Evolutionary conservation across 1,140 invertebrate species (phyloP).

Genomic region (Eurytemora carolleeae): DNA sequence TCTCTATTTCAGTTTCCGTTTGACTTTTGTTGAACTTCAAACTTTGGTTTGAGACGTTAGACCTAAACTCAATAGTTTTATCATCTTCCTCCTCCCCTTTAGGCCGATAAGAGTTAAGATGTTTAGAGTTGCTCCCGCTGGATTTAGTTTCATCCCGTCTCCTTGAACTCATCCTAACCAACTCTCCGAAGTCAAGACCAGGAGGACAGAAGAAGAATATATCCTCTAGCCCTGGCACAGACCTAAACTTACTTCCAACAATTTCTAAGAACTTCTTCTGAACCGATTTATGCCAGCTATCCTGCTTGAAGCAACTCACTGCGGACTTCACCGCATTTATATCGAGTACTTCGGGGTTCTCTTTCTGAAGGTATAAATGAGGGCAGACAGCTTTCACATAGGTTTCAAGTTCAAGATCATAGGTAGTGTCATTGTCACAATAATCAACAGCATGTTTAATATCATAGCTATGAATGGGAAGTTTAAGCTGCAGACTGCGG

Average conservation of each 20-base stretch:
- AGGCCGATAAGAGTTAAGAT: background rate
- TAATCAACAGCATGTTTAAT: conserved; percentile 6
- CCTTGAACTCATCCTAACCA: background rate
- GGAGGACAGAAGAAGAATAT: conserved; percentile 9
- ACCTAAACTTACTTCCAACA: background rate
- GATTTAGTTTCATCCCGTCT: background rate
- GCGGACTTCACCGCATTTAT: background rate
- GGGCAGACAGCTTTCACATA: background rate
- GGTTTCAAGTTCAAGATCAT: background rate
- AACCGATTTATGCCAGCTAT: background rate
- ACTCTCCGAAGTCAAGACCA: background rate
- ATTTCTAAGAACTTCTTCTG: background rate
- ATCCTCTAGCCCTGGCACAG: conserved; percentile 4
- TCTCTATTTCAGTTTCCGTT: background rate
- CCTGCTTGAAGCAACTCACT: background rate
- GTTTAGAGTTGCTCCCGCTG: background rate
- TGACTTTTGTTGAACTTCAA: background rate
- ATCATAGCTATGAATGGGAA: conserved; percentile 5
- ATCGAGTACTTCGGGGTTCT: background rate
- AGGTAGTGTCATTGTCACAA: conserved; percentile 7
- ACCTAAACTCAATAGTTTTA: background rate
- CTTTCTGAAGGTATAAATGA: background rate
- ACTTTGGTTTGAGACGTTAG: background rate
- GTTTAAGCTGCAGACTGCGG: background rate
- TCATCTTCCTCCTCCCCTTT: background rate